Base-by-base conservation (phyloP, 2,797 vertebrate genomes). In the Dallia pectoralis region DNA sequence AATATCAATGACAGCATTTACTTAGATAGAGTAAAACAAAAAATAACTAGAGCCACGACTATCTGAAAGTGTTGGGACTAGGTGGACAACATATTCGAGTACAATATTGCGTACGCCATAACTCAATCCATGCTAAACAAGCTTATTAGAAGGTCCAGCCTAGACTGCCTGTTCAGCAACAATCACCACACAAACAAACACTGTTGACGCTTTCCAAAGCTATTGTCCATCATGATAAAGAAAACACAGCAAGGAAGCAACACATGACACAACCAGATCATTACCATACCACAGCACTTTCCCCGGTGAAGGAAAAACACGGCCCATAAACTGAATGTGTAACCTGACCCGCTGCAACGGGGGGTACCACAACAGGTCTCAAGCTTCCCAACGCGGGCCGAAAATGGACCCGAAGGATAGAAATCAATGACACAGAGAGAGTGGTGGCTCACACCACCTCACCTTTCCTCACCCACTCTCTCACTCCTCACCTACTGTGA, bases 351-450 rank as follows among this genome's bases (percentile, higher is more conserved):
- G 7, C 40, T 6, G 3, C 40, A 44, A 11, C 9, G 8, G 73
- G 74, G 61, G 51, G 47, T 18, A 29, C 19, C 82, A 77, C 79
- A 75, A 73, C 77, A 77, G 33, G 48, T 29, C 78, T n/a, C 71
- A 12, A 9, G 53, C 63, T 72, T 81, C 67, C 65, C 63, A 30
- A 53, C 44, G 16, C 75, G 59, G 63, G 48, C 75, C 81, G 74
- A 69, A 81, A 85, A 87, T 74, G 11, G 77, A 33, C 29, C 62
- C 0, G 30, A n/a, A 18, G 22, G 53, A 56, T 18, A 11, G 22
- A 2, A 25, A 56, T 56, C 7, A 25, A 56, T 56, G 53, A 56
- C 53, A 56, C 53, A 56, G n/a, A 56, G 53, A 19, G 48, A 56
- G 53, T 4, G n/a, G 51, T 22, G 22, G 53, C 53, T 56, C 53